These are phyloP conservation scores for Choristoneura fumiferana DNA, from an alignment of 1,140 invertebrate species.

Conservation along the genomic window DNA sequence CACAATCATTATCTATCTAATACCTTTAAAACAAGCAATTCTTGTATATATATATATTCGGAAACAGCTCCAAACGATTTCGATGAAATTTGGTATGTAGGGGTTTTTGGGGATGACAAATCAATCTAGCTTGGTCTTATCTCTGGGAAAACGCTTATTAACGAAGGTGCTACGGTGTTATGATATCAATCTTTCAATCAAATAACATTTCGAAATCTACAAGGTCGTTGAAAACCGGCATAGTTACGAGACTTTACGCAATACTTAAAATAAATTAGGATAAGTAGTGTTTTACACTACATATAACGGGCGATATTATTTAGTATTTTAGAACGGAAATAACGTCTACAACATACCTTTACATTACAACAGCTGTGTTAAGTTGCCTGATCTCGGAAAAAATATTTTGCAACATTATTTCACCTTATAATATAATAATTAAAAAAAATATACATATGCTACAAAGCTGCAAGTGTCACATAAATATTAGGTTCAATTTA, in stretches of 20 bases:
- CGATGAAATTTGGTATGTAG: too few relatives aligned
- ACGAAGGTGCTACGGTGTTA: too few relatives aligned
- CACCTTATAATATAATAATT: slow-evolving; percentile 34
- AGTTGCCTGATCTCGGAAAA: slow-evolving; percentile 24
- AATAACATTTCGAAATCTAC: slow-evolving; percentile 10
- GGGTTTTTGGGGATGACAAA: too few relatives aligned
- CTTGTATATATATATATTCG: too few relatives aligned
- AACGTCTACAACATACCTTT: slow-evolving; percentile 43
- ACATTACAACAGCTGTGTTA: slow-evolving; percentile 58
- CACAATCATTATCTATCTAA: too few relatives aligned
- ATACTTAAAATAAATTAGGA: background rate
- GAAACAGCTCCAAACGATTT: too few relatives aligned
- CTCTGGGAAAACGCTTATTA: too few relatives aligned
- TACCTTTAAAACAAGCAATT: too few relatives aligned
- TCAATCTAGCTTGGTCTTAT: too few relatives aligned
- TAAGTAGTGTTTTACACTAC: too few relatives aligned
- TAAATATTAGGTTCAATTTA: background rate
- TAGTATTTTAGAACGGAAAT: slow-evolving; percentile 17
- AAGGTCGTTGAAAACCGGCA: slow-evolving; percentile 2
- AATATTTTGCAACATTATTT: slow-evolving; percentile 35
- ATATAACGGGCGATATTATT: background rate
- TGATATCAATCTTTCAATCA: background rate
- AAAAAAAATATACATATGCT: background rate
- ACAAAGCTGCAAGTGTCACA: background rate
- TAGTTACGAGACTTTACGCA: background rate